A percentile compares a stretch with the other conserved stretches of the same genome.
Evolutionary conservation across 1,140 invertebrate species (phyloP).

Genomic region (Drosophila leontia): DNA sequence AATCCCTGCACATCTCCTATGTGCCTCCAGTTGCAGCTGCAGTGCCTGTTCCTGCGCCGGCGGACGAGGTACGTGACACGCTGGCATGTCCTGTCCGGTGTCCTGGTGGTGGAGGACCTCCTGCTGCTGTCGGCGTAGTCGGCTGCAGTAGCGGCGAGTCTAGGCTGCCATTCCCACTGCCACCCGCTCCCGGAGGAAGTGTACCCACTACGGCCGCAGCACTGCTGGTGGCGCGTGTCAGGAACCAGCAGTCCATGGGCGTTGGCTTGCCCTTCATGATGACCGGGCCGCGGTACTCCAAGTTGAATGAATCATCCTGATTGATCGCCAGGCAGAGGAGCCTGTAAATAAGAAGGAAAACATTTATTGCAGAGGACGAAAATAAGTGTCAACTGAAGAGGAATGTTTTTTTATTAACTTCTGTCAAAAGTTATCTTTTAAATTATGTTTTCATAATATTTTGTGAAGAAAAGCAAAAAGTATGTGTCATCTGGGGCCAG

Average conservation of each 20-base stretch:
- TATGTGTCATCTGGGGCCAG: background rate
- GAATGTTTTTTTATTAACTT: constrained; percentile 1
- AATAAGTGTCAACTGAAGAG: background rate
- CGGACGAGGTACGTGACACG: constrained; percentile 72
- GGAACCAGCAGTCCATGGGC: constrained; percentile 97
- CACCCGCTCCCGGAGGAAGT: constrained; percentile 28
- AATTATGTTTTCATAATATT: background rate
- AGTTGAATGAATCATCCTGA: constrained; percentile 93
- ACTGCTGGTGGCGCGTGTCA: constrained; percentile 87
- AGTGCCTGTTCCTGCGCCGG: constrained; percentile 3
- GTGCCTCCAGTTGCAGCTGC: constrained; percentile 45
- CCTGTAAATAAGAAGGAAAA: constrained; percentile 87
- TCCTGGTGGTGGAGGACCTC: background rate
- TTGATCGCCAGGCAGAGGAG: constrained; percentile 93
- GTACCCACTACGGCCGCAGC: constrained; percentile 11
- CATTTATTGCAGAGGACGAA: constrained; percentile 5
- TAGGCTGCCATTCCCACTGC: constrained; percentile 66
- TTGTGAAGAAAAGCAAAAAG: background rate
- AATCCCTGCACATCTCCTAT: constrained; percentile 72
- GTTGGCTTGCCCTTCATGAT: constrained; percentile 98
- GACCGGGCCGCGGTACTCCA: constrained; percentile 95
- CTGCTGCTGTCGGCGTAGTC: constrained; percentile 64
- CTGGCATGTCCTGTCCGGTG: constrained; percentile 60
- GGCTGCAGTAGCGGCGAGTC: constrained; percentile 74
- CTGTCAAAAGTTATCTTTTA: background rate